These are phyloP conservation scores for Diarsia brunnea DNA, from an alignment of 2,888 invertebrate species.

Conservation along the genomic window DNA sequence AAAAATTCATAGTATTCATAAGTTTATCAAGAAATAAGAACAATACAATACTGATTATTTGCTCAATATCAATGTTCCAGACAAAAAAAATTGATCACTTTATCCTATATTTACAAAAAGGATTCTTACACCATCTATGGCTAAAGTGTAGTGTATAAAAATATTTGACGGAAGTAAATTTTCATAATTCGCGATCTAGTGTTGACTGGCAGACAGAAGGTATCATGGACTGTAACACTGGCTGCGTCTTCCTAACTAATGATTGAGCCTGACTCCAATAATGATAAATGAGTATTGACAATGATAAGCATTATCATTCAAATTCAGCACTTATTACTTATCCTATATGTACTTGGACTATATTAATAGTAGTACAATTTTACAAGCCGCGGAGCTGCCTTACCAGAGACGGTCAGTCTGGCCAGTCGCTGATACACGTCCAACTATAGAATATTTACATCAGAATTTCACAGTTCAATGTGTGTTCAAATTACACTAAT, in stretches of 20 bases:
- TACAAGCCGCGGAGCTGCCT: constrained; percentile 63
- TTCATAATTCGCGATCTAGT: constrained; percentile 69
- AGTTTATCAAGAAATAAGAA: constrained; percentile 62
- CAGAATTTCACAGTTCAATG: constrained; percentile 62
- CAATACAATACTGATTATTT: constrained; percentile 73
- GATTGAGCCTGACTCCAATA: constrained; percentile 78
- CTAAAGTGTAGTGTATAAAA: constrained; percentile 77
- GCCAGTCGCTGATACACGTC: constrained; percentile 50
- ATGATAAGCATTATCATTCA: constrained; percentile 82
- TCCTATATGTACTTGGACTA: constrained; percentile 82
- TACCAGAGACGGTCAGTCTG: constrained; percentile 45
- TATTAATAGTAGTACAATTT: constrained; percentile 69
- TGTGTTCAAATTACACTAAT: constrained; percentile 78
- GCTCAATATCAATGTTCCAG: constrained; percentile 66
- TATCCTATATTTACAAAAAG: constrained; percentile 83
- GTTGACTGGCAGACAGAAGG: constrained; percentile 76
- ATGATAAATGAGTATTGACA: constrained; percentile 88
- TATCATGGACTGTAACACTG: constrained; percentile 69
- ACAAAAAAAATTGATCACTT: constrained; percentile 67
- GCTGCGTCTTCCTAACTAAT: constrained; percentile 73
- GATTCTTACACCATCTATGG: constrained; percentile 76
- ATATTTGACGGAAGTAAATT: constrained; percentile 71
- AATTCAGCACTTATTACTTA: constrained; percentile 85
- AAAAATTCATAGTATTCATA: constrained; percentile 65
- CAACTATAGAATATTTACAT: constrained; percentile 65